Evolutionary conservation across 2,113 vertebrate species (phyloP).

Genomic region (Boulengeromyrus knoepffleri): DNA sequence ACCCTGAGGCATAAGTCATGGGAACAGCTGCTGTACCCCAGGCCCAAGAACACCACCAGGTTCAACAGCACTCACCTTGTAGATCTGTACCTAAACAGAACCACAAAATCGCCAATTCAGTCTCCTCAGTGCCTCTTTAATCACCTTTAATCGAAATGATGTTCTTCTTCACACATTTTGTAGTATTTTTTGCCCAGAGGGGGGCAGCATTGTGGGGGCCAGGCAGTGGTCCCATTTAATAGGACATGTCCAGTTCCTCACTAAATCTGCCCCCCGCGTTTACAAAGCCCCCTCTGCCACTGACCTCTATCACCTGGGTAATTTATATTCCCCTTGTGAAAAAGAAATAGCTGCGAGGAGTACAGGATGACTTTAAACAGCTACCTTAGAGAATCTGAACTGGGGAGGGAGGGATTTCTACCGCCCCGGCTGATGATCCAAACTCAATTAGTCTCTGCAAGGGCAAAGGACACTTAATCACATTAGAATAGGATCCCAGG

Average conservation of each 20-base stretch:
- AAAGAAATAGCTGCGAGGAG: not conserved
- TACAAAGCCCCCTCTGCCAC: not conserved
- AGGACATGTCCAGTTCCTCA: not conserved
- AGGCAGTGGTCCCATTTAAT: not conserved
- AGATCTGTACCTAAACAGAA: not conserved
- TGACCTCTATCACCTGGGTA: not conserved
- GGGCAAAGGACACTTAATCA: conserved; percentile 52
- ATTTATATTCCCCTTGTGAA: not conserved
- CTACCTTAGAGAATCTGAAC: not conserved
- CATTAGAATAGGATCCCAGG: conserved; percentile 66
- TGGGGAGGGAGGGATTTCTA: not conserved
- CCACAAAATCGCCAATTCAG: not conserved
- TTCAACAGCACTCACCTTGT: not conserved
- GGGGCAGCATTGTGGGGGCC: not conserved
- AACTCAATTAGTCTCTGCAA: conserved; percentile 53
- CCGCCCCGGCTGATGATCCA: conserved; percentile 9
- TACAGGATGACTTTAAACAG: not conserved
- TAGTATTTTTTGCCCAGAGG: not conserved
- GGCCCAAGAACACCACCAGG: not conserved
- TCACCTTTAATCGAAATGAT: not conserved
- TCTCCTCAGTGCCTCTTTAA: not conserved
- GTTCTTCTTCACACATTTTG: not conserved
- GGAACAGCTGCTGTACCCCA: not conserved
- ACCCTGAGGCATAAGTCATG: not conserved
- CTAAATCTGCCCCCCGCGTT: not conserved